A percentile compares a stretch with the other conserved stretches of the same genome.
These are phyloP conservation scores for Lagopus muta DNA, from an alignment of 2,113 vertebrate genomes.

Conservation along the genomic window DNA sequence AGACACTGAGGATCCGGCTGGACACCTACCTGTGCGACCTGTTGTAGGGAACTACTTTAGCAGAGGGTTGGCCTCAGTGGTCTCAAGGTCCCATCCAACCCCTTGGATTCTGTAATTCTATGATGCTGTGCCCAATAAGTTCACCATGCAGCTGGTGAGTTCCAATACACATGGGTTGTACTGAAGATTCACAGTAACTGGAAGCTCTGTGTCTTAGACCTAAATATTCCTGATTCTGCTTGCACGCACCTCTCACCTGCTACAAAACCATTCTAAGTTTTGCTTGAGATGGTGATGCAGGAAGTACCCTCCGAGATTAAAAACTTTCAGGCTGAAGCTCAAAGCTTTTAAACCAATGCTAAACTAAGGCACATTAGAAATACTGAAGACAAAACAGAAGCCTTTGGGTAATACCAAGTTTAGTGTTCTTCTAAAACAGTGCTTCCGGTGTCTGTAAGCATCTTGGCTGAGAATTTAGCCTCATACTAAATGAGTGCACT, in stretches of 20 bases:
- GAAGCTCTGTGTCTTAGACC: background rate
- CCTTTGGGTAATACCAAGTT: background rate
- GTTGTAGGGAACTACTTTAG: too few species aligned
- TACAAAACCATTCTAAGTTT: background rate
- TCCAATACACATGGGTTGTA: too few species aligned
- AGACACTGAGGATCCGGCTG: too few species aligned
- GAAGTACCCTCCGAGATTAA: background rate
- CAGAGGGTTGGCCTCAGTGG: too few species aligned
- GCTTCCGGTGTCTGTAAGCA: background rate
- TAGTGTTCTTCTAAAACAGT: background rate
- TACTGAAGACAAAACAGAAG: background rate
- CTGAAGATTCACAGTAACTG: background rate
- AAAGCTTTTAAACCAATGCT: background rate
- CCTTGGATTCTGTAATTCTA: too few species aligned
- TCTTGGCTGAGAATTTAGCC: background rate
- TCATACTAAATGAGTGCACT: background rate
- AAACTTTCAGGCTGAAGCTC: background rate
- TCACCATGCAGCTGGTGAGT: too few species aligned
- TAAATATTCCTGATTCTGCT: background rate
- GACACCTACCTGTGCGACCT: too few species aligned
- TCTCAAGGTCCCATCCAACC: too few species aligned
- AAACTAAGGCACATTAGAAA: background rate
- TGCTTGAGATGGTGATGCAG: fast-evolving
- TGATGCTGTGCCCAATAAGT: too few species aligned
- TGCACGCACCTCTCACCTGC: background rate